Evolutionary conservation across 2,888 invertebrate genomes (phyloP), one percentile per base, ranked within the genome.

Genomic region (Dryomyza anilis): DNA sequence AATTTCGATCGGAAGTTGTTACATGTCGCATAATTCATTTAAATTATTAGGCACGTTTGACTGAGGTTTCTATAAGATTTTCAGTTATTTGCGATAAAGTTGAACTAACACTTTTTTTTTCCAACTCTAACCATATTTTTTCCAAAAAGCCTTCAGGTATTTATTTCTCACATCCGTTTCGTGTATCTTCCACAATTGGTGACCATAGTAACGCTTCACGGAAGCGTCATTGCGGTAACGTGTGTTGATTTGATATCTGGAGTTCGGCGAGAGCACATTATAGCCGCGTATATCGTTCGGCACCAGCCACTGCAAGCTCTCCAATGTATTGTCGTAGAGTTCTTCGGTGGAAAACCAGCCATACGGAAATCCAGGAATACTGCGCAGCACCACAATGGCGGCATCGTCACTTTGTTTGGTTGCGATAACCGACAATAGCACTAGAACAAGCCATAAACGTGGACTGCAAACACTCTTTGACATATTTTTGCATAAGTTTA

Each of bases 131-230:
- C 79, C 79, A 67, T 76, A 79, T 33, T 63, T 57, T 7, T 67
- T 69, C 67, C 76, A 73, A 58, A 79, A 76, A 12, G 59, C 52
- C 16, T 70, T 70, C 8, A 79, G 62, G 21, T 61, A 21, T 16
- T 62, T 63, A 63, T 71, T 70, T 1, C 16, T 56, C 14, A 79
- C 64, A 23, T 79, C 68, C 6, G 74, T 79, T 66, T 77, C 80
- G 57, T 81, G 81, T 25, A 92, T 86, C 77, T 91, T 88, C 91
- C 92, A 91, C 57, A 93, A 79, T 83, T 93, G 93, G 50, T 89
- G 87, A 4, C 92, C 92, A 27, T 69, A 72, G 59, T 81, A 81
- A 2, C 78, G 76, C 16, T 66, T 67, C 60, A 77, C 76, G 3
- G 75, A 67, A 10, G 69, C 68, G 48, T 68, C 64, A 25, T 69